Evolutionary conservation across 2,113 vertebrate species (phyloP).

Genomic region (Syngnathus scovelli): DNA sequence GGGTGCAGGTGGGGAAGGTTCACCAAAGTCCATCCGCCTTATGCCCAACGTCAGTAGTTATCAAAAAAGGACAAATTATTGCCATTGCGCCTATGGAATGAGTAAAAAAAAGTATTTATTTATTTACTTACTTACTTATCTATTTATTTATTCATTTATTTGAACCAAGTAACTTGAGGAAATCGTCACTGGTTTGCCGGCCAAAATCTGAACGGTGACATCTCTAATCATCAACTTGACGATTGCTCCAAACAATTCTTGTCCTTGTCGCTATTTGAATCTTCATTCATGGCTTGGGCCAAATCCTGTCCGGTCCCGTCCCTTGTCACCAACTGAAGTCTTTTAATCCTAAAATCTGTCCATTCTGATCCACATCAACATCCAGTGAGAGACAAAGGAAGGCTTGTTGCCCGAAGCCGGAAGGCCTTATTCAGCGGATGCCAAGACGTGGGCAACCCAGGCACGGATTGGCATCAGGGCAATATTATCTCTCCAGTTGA

Average conservation of each 20-base stretch:
- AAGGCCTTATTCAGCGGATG: conserved; percentile 62
- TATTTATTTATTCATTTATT: too few species aligned
- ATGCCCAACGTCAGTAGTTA: too few species aligned
- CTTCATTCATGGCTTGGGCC: not conserved
- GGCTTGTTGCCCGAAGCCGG: conserved; percentile 69
- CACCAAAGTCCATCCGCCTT: too few species aligned
- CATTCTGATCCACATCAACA: conserved; percentile 35
- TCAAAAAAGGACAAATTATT: too few species aligned
- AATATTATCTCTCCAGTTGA: conserved; percentile 81
- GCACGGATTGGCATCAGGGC: conserved; percentile 76
- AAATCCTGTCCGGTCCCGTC: not conserved
- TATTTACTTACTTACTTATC: too few species aligned
- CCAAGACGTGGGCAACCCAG: conserved; percentile 72
- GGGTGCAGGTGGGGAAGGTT: not conserved
- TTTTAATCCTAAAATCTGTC: conserved; percentile 45
- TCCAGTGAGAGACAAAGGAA: conserved; percentile 47
- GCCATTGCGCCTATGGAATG: too few species aligned
- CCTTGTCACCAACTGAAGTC: conserved; percentile 7
- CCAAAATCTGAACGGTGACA: too few species aligned
- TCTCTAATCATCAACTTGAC: too few species aligned
- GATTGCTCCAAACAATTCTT: too few species aligned
- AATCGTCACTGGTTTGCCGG: too few species aligned
- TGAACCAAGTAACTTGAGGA: too few species aligned
- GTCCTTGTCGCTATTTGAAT: not conserved
- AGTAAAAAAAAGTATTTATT: too few species aligned